phyloP scores from a whole-genome alignment of 1,140 invertebrate genomes.

The Drosophila athabasca region DNA sequence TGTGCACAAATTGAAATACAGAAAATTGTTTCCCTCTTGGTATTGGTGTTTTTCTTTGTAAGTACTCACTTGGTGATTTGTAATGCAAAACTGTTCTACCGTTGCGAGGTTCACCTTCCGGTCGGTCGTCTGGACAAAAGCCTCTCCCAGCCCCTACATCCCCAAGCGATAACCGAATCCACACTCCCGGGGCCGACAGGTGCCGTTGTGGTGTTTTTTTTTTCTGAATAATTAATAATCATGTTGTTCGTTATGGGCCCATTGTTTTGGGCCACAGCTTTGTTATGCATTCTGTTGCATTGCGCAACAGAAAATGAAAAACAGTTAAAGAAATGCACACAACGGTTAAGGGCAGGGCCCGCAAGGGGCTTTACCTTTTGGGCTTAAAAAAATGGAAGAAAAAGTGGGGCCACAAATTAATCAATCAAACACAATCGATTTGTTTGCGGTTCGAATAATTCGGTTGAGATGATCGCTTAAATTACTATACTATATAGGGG shows the following conservation, averaged over 20 bases:
- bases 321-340: conserved; percentile 47
- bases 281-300: conserved; percentile 78
- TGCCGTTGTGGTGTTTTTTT: conserved; percentile 51
- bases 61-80: conserved; percentile 1
- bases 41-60: too few relatives aligned
- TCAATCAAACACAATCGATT: conserved; percentile 21
- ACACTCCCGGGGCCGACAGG: conserved; percentile 50
- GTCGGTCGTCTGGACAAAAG: conserved; percentile 43
- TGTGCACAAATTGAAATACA: too few relatives aligned
- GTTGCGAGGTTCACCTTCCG: conserved; percentile 57
- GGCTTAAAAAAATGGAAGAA: conserved; percentile 18
- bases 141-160: conserved; percentile 17
- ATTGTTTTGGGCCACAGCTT: conserved; percentile 64
- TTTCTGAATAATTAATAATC: conserved; percentile 75
- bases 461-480: conserved; percentile 31
- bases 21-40: too few relatives aligned
- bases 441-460: conserved; percentile 11
- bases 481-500: conserved; percentile 14
- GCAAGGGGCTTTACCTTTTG: conserved; percentile 12
- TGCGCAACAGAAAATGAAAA: conserved; percentile 59
- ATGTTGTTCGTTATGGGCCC: conserved; percentile 64
- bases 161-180: conserved; percentile 19
- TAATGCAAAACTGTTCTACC: conserved; percentile 55
- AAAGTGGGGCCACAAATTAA: conserved; percentile 23
- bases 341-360: conserved; percentile 40